Base-by-base conservation (phyloP, 2,797 vertebrate species). In the Myotis myotis region DNA sequence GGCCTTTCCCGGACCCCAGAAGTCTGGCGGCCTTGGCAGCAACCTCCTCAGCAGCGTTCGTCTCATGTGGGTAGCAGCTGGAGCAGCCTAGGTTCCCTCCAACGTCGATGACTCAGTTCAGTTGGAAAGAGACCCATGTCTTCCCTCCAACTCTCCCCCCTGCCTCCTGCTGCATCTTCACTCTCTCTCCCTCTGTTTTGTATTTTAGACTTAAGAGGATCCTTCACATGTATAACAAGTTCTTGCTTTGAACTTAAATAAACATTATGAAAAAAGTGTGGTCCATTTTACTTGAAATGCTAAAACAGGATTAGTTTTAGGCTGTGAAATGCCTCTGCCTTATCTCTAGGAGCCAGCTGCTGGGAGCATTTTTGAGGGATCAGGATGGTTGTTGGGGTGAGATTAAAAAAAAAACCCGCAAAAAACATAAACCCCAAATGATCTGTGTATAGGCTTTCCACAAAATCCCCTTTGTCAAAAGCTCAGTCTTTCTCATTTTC, bases 231-330 rank as follows among this genome's bases (percentile, higher is more conserved):
- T 97, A 97, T 98, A 98, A 97, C 96, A 96, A 98, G 98, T 95
- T 95, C 91, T 98, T 57, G 75, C 98, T 99, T 99, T 99, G 98
- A 99, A 99, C 98, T 98, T 97, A 96, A 97, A 98, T 98, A 96
- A 95, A 96, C 41, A 38, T 68, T 93, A 72, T 53, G 55, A 93
- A 97, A 97, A 96, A 97, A 97, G 84, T 97, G 97, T 97, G 97
- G 97, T 97, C 97, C 91, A 97, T 97, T 97, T 97, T 97, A 98
- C 97, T 98, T 98, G 98, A 98, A 98, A 97, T 97, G 97, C 98
- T 98, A 98, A 98, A 98, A 98, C 98, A 98, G 98, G 98, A 99
- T 99, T 99, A 99, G 98, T 98, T 98, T 98, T 98, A 98, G 97
- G 97, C 98, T 98, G 98, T 98, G 98, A 99, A 98, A 98, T 98